Percentiles rank a stretch among this genome's conserved stretches.
phyloP scores from a whole-genome alignment of 2,888 invertebrate genomes.

The Noctuana brunneofusca region DNA sequence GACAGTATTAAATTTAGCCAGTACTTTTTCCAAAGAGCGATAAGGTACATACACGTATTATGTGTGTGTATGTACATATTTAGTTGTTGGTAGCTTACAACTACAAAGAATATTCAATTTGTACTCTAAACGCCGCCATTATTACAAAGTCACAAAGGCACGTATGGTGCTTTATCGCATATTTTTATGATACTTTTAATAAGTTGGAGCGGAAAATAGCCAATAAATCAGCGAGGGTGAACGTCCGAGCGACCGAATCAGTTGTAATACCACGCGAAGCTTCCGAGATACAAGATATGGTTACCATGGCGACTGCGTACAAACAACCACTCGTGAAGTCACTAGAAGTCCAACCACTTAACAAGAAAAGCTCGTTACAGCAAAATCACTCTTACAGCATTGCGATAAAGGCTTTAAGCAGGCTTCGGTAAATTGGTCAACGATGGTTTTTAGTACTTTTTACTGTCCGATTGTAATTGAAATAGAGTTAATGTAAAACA shows the following conservation, averaged over 20 bases:
- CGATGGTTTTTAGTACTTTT: neutral
- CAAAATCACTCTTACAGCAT: neutral
- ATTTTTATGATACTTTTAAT: constrained; percentile 18
- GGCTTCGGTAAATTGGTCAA: neutral
- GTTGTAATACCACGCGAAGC: constrained; percentile 53
- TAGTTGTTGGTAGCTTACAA: no score
- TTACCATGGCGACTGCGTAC: constrained; percentile 59
- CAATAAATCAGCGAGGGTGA: constrained; percentile 31
- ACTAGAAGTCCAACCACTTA: neutral
- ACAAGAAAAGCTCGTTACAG: neutral
- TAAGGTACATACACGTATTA: no score
- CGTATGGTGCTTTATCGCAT: constrained; percentile 12
- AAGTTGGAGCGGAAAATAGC: constrained; percentile 16
- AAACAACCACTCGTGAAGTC: constrained; percentile 51
- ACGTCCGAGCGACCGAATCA: constrained; percentile 55
- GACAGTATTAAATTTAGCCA: no score
- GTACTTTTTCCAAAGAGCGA: no score
- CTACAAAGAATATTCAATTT: neutral
- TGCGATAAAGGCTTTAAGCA: neutral
- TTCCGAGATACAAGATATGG: constrained; percentile 70
- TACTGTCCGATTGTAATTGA: neutral
- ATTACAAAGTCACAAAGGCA: constrained; percentile 1
- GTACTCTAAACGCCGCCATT: neutral
- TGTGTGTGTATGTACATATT: no score
- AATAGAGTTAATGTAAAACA: neutral